Percentiles rank a stretch among this genome's conserved stretches.
phyloP scores from a whole-genome alignment of 1,140 invertebrate genomes.

The Drosophila bipectinata region DNA sequence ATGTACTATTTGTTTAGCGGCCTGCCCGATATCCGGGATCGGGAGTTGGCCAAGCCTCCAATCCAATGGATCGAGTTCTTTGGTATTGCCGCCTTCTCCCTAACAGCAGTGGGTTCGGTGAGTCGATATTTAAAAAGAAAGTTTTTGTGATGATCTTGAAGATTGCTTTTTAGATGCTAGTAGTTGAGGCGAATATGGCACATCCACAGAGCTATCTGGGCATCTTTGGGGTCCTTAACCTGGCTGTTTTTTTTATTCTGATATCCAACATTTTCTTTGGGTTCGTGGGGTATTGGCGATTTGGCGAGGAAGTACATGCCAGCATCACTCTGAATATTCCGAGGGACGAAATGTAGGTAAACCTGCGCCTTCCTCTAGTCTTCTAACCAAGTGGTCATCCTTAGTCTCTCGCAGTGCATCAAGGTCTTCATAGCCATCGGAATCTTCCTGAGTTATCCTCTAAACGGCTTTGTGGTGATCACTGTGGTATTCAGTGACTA shows the following conservation, averaged over 20 bases:
- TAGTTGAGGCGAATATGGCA: conserved; percentile 62
- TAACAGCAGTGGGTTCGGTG: conserved; percentile 65
- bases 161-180: conserved; percentile 48
- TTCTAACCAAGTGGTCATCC: neutral
- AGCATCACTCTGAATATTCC: conserved; percentile 67
- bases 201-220: conserved; percentile 58
- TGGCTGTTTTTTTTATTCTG: conserved; percentile 60
- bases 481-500: conserved; percentile 62
- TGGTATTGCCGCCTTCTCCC: conserved; percentile 63
- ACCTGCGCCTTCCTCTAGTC: neutral
- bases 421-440: conserved; percentile 52
- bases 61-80: conserved; percentile 54
- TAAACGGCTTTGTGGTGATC: conserved; percentile 62
- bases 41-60: conserved; percentile 34
- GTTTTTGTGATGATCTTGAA: neutral
- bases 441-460: conserved; percentile 62
- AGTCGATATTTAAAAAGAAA: conserved; percentile 1
- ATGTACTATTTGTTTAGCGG: conserved; percentile 60
- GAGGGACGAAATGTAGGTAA: conserved; percentile 51
- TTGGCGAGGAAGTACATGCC: conserved; percentile 50
- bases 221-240: conserved; percentile 55
- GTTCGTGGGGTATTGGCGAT: conserved; percentile 66
- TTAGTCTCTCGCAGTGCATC: conserved; percentile 55
- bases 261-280: conserved; percentile 60
- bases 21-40: conserved; percentile 21